These are phyloP conservation scores for Chondrilla cf. caribensis DNA, from an alignment of 37 sponge, comb jelly and placozoan species.

Conservation along the genomic window DNA sequence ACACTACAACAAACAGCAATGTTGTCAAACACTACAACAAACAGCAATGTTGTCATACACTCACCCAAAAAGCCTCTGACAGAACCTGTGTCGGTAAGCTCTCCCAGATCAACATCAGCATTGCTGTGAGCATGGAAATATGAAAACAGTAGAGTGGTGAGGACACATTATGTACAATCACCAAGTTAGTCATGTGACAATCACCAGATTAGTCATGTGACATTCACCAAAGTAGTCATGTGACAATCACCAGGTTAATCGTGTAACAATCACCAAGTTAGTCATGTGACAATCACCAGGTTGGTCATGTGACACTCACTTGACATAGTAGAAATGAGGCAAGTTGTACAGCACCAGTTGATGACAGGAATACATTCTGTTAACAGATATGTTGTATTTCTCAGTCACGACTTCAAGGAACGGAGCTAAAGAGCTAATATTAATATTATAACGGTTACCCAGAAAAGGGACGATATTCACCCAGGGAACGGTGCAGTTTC, in stretches of 20 bases:
- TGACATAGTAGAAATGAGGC: constrained; percentile 16
- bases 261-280: too few species aligned
- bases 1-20: too few species aligned
- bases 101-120: constrained; percentile 9
- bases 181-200: too few species aligned
- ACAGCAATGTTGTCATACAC: too few species aligned
- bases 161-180: too few species aligned
- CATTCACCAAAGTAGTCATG: too few species aligned
- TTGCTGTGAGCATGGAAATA: not conserved
- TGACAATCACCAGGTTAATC: too few species aligned
- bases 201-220: too few species aligned
- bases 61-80: not conserved
- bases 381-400: not conserved
- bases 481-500: not conserved
- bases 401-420: not conserved
- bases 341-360: constrained; percentile 2
- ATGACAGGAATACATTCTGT: not conserved
- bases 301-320: constrained; percentile 2
- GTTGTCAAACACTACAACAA: too few species aligned
- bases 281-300: too few species aligned
- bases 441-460: not conserved
- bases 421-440: too few species aligned
- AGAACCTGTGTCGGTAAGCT: not conserved
- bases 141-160: too few species aligned
- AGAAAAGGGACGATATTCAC: not conserved